Evolutionary conservation across 2,113 vertebrate species (phyloP).

Genomic region (Chaenocephalus aceratus): DNA sequence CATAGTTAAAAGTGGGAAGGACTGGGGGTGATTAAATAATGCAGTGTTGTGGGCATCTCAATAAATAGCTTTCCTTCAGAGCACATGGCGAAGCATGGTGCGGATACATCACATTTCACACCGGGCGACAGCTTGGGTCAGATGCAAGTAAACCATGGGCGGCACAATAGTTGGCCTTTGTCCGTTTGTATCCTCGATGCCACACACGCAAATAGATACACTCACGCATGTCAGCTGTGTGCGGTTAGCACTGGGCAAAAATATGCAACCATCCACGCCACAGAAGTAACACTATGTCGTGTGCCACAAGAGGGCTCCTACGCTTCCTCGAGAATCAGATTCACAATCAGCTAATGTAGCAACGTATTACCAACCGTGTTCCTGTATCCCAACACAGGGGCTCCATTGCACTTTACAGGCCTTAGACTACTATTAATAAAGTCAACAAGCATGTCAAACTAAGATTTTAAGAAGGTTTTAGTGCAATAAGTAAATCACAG

Average conservation of each 20-base stretch:
- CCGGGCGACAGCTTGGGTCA: constrained; percentile 65
- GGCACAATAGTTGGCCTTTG: constrained; percentile 75
- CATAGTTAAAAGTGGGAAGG: constrained; percentile 41
- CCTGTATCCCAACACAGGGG: not conserved
- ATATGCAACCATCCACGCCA: constrained; percentile 66
- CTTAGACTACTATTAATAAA: not conserved
- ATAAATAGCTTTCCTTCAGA: constrained; percentile 79
- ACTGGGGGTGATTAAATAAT: constrained; percentile 64
- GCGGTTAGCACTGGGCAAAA: constrained; percentile 72
- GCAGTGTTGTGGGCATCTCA: constrained; percentile 68
- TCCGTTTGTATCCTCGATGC: constrained; percentile 49
- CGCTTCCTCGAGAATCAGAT: constrained; percentile 44
- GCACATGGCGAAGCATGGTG: constrained; percentile 48
- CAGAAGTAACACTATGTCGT: constrained; percentile 50
- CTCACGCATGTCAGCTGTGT: constrained; percentile 54
- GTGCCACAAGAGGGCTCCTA: constrained; percentile 67
- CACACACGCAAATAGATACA: constrained; percentile 59
- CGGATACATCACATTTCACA: constrained; percentile 82
- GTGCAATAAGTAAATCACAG: not conserved
- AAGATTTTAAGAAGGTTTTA: not conserved
- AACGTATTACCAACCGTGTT: not conserved
- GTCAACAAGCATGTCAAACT: not conserved
- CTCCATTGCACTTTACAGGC: not conserved
- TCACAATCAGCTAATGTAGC: not conserved
- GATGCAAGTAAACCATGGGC: constrained; percentile 61